Conservation (phyloP, 2,797 vertebrate species). For the Presbytis comata region DNA sequence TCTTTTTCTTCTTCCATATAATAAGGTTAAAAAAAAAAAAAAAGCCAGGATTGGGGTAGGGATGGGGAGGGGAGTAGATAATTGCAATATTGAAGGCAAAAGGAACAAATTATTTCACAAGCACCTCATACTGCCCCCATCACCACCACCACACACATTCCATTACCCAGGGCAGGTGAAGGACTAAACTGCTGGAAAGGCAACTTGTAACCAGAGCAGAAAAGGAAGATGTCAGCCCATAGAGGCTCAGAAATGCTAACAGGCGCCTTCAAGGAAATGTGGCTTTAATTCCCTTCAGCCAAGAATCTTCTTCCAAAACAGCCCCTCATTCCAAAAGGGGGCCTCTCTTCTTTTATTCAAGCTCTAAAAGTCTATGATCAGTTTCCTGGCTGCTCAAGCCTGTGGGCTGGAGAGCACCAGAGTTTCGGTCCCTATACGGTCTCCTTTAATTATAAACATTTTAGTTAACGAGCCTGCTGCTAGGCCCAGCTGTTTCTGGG, state of each 20-base stretch:
- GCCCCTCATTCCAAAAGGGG: slow-evolving; percentile 13
- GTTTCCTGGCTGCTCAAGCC: slow-evolving; percentile 67
- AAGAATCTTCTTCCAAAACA: slow-evolving; percentile 49
- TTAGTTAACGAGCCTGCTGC: slow-evolving; percentile 81
- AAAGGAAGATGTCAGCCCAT: background rate
- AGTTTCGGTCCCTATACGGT: slow-evolving; percentile 66
- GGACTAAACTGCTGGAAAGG: background rate
- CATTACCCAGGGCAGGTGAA: background rate
- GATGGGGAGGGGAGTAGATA: background rate
- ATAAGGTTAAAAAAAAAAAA: background rate
- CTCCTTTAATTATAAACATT: slow-evolving; percentile 83
- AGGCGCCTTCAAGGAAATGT: slow-evolving; percentile 18
- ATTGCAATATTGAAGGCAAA: background rate
- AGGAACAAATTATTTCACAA: background rate
- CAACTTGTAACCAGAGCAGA: background rate
- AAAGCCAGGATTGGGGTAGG: background rate
- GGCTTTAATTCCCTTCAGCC: slow-evolving; percentile 37
- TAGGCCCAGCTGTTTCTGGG: slow-evolving; percentile 85
- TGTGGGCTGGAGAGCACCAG: slow-evolving; percentile 46
- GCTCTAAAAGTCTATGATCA: slow-evolving; percentile 35
- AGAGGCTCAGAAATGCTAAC: background rate
- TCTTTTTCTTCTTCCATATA: background rate
- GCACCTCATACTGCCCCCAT: background rate
- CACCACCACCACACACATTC: too few relatives aligned
- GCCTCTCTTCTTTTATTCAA: background rate